Evolutionary conservation across 2,797 vertebrate species (phyloP).

Genomic region (Esox lucius): DNA sequence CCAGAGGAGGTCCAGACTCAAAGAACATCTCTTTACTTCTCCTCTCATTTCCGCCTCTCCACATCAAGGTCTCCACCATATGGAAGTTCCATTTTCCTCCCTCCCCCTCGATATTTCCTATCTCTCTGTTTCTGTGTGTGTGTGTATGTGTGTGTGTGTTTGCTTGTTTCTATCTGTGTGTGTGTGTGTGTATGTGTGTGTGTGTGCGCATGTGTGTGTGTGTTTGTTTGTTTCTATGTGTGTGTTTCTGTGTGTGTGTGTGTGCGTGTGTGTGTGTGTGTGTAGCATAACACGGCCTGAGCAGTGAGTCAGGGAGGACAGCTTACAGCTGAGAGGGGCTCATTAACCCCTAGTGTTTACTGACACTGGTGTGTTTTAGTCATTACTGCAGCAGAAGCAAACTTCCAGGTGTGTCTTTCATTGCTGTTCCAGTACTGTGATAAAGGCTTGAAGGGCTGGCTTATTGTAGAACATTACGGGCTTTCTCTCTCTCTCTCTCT

Average conservation of each 20-base stretch:
- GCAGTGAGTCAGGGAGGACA: constrained; percentile 11
- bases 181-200: not conserved
- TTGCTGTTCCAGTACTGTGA: constrained; percentile 18
- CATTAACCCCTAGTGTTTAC: constrained; percentile 63
- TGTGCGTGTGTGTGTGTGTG: not conserved
- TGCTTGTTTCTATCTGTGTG: not conserved
- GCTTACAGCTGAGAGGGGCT: constrained; percentile 53
- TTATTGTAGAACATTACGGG: not conserved
- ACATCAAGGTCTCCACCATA: too few species aligned
- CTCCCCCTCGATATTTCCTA: too few species aligned
- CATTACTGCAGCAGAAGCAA: constrained; percentile 19
- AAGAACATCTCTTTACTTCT: too few species aligned
- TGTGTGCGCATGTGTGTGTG: not conserved
- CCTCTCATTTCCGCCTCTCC: too few species aligned
- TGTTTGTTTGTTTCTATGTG: not conserved
- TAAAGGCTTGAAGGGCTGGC: not conserved
- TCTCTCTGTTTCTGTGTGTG: not conserved
- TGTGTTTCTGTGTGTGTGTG: not conserved
- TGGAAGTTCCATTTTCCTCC: too few species aligned
- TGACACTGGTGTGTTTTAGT: constrained; percentile 49
- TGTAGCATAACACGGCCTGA: not conserved
- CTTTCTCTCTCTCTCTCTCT: too few species aligned
- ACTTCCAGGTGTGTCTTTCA: constrained; percentile 42
- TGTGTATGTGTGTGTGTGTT: too few species aligned
- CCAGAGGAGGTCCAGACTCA: not conserved